These are phyloP conservation scores for Sparidentex hasta DNA, from an alignment of 2,797 vertebrate species.

Conservation along the genomic window DNA sequence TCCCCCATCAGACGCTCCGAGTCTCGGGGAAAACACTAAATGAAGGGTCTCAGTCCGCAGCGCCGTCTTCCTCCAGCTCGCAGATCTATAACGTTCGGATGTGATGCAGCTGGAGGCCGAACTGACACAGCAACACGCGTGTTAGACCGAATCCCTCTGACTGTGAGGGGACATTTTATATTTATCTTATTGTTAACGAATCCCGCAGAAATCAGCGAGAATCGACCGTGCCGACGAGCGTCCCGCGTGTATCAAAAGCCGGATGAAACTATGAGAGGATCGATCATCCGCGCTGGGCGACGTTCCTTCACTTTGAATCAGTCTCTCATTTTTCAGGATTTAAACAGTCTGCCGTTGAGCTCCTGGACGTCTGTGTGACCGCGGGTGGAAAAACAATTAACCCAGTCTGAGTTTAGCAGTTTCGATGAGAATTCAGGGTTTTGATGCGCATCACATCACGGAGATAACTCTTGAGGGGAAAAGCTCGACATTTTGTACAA, in stretches of 20 bases:
- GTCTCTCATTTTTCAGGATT: not conserved
- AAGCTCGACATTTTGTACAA: too few species aligned
- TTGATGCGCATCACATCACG: too few species aligned
- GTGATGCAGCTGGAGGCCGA: not conserved
- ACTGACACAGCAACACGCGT: not conserved
- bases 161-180: not conserved
- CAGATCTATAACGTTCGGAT: constrained; percentile 39
- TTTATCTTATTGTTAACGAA: not conserved
- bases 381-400: not conserved
- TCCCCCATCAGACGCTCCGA: constrained; percentile 24
- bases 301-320: not conserved
- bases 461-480: too few species aligned
- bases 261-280: not conserved
- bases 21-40: constrained; percentile 24
- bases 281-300: not conserved
- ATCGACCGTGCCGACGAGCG: too few species aligned
- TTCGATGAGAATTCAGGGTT: too few species aligned
- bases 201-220: not conserved
- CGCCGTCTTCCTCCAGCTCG: constrained; percentile 5
- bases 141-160: constrained; percentile 1
- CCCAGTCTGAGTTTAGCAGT: not conserved
- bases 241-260: not conserved
- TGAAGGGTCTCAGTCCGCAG: constrained; percentile 19
- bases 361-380: too few species aligned
- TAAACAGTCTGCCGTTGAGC: too few species aligned